A percentile compares a stretch with the other conserved stretches of the same genome.
phyloP scores from a whole-genome alignment of 2,888 invertebrate genomes.

The Lordiphosa andalusiaca region DNA sequence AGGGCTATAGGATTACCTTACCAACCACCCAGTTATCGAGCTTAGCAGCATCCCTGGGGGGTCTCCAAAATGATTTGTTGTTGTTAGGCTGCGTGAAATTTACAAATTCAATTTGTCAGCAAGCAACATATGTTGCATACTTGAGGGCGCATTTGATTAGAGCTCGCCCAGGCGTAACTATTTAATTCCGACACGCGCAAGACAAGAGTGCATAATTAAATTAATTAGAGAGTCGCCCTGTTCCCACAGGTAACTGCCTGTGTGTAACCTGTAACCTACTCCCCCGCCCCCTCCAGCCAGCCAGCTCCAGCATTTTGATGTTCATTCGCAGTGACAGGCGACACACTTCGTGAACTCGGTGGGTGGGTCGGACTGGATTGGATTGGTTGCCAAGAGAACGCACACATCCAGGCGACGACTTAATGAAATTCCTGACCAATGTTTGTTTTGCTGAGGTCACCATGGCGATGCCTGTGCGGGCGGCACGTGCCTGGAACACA shows the following conservation, averaged over 20 bases:
- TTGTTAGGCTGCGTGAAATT: conserved; percentile 51
- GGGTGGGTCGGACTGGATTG: conserved; percentile 50
- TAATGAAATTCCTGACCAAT: conserved; percentile 73
- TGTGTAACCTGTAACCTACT: conserved; percentile 21
- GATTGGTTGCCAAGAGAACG: conserved; percentile 32
- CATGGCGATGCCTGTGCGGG: conserved; percentile 51
- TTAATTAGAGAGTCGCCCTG: conserved; percentile 64
- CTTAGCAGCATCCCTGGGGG: conserved; percentile 29
- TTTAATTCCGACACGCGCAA: conserved; percentile 73
- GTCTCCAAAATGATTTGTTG: conserved; percentile 62
- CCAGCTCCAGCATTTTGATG: conserved; percentile 54
- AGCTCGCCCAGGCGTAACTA: conserved; percentile 61
- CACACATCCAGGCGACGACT: conserved; percentile 16
- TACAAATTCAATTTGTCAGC: conserved; percentile 74
- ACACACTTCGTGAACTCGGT: conserved; percentile 60
- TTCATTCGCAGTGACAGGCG: conserved; percentile 71
- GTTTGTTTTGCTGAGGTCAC: conserved; percentile 65
- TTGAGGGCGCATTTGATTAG: conserved; percentile 63
- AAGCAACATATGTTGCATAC: conserved; percentile 42
- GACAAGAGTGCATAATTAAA: conserved; percentile 71
- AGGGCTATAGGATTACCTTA: conserved; percentile 49
- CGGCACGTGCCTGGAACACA: conserved; percentile 66
- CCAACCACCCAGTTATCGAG: conserved; percentile 21
- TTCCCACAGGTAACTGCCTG: conserved; percentile 63
- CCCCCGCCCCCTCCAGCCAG: conserved; percentile 3